Evolutionary conservation across 2,888 invertebrate species (phyloP).

Genomic region (Limnephilus auricula): DNA sequence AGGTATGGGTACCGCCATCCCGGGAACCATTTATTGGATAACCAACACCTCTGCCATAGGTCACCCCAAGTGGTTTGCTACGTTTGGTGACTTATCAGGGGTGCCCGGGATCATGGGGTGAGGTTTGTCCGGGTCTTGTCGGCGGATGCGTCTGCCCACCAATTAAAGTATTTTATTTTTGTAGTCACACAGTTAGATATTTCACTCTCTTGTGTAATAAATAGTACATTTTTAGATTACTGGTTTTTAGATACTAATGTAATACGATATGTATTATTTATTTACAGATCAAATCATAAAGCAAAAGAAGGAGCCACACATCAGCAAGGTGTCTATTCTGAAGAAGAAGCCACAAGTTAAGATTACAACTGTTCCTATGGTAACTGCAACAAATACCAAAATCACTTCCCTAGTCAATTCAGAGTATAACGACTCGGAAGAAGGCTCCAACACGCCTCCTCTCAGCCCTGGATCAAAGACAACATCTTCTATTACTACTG

Average conservation of each 20-base stretch:
- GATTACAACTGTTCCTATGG: conserved; percentile 68
- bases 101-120: no score
- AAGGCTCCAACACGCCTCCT: conserved; percentile 78
- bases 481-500: conserved; percentile 20
- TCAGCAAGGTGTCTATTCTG: conserved; percentile 79
- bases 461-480: conserved; percentile 72
- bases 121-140: no score
- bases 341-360: conserved; percentile 74
- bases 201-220: not conserved
- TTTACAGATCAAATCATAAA: conserved; percentile 66
- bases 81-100: no score
- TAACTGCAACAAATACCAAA: conserved; percentile 70
- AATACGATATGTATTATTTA: not conserved
- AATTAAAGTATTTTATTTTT: not conserved
- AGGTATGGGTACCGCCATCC: no score
- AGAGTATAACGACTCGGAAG: conserved; percentile 80
- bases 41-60: no score
- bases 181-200: not conserved
- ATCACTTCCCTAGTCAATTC: conserved; percentile 77
- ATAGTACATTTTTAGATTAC: not conserved
- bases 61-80: no score
- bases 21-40: no score
- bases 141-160: no score
- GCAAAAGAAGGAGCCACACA: conserved; percentile 74
- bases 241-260: not conserved